A percentile compares a stretch with the other conserved stretches of the same genome.
These are phyloP conservation scores for Passer domesticus DNA, from an alignment of 2,113 vertebrate species.

Conservation along the genomic window DNA sequence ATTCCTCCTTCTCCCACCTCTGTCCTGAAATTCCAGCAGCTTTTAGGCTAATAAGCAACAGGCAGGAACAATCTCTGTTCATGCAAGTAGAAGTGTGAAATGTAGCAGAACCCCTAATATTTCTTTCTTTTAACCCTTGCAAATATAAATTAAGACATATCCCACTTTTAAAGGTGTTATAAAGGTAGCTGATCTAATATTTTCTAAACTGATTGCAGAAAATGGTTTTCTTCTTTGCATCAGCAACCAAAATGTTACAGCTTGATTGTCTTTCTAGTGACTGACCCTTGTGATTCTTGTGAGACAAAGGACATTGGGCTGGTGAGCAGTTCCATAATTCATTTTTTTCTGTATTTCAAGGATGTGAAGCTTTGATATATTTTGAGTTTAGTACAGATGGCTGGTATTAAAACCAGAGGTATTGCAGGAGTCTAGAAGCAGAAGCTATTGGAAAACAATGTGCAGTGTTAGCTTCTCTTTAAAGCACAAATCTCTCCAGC, in stretches of 20 bases:
- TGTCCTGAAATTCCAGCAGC: neutral
- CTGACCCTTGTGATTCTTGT: neutral
- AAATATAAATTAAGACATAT: neutral
- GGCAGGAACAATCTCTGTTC: neutral
- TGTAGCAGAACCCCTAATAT: neutral
- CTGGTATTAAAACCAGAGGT: neutral
- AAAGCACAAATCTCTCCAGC: neutral
- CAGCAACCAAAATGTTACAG: neutral
- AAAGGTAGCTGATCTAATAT: neutral
- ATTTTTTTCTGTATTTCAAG: neutral
- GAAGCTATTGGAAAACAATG: neutral
- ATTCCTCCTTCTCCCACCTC: conserved; percentile 9
- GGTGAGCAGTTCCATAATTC: neutral
- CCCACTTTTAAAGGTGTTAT: neutral
- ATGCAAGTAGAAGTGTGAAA: neutral
- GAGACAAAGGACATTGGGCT: neutral
- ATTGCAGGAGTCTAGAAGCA: neutral
- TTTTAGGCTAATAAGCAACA: conserved; percentile 8
- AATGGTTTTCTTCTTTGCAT: neutral
- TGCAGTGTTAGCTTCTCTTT: neutral
- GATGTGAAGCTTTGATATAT: neutral
- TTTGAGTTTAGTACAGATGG: neutral
- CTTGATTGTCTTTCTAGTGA: neutral
- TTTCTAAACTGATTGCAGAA: neutral
- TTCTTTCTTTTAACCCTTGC: neutral